Base-by-base conservation (phyloP, 2,797 vertebrate genomes). In the Threskiornis aethiopicus region DNA sequence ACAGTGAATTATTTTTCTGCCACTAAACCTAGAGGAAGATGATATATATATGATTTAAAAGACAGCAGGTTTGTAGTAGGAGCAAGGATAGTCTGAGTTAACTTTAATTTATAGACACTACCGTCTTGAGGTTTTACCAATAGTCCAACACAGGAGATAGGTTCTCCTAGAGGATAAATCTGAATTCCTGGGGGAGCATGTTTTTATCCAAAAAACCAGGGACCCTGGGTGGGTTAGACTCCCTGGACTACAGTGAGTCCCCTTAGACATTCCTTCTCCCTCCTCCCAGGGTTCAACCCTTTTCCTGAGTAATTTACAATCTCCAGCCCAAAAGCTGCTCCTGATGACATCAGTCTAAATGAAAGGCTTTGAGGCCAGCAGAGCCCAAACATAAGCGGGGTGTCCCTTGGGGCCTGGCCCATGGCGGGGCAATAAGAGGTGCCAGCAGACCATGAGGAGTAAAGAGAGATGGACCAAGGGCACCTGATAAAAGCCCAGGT, bases 321-420 rank as follows among this genome's bases (percentile, higher is more conserved):
- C 31, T 69, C 41, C n/a, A 46, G 20, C n/a, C 54, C 76, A 61
- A 79, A 67, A 72, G 2, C 26, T 69, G 4, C 28, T 59, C 25
- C 57, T 59, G 28, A 22, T 35, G 11, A 10, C 37, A 24, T 51
- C 52, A 49, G 12, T 35, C 61, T 75, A 51, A 54, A 33, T 14
- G 33, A 66, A 89, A 66, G 46, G 3, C 37, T 85, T 51, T 76
- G 42, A 59, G 39, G 31, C 26, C 73, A 73, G n/a, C 69, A 84
- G 59, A 76, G 15, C 9, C 4, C 3, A 1, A 42, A 64, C 7
- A 6, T 6, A 51, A 46, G 46, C 1, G 3, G 3, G 28, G 25
- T 1, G 3, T 37, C 25, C 16, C 31, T 35, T 47, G 57, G 17
- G 61, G 4, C 29, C 61, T 15, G n/a, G 37, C 14, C 49, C 39